Evolutionary conservation across 1,140 invertebrate genomes (phyloP), one percentile per base, ranked within the genome.

Genomic region (Mesaphorura yosii): DNA sequence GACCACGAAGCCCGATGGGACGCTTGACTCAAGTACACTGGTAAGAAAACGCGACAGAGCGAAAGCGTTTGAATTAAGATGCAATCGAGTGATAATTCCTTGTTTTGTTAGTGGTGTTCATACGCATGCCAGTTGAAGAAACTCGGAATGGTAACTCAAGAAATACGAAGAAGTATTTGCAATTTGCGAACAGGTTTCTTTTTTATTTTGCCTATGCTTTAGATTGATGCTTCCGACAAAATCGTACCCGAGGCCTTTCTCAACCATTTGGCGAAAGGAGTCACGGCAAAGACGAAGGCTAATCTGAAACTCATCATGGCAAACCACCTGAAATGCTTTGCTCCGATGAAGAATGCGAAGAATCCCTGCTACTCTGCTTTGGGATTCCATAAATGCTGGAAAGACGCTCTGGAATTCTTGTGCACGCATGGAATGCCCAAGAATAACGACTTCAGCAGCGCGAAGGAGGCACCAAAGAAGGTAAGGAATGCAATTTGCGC

Each of bases 361-460:
- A 40, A 27, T 7, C 51, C 51, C n/a, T 58, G 57, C 27, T 48
- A 51, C 27, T 51, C 57, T 17, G n/a, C 57, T 4, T 23, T 58
- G 25, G 51, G 52, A 20, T 58, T 58, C 37, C 51, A 58, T 14
- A 58, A 58, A 25, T 58, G 57, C 22, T 58, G 46, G 29, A 45
- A 20, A 19, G 57, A 58, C 37, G 57, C 57, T 28, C 20, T 54
- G 17, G 27, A 51, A 10, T 54, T 19, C 23, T n/a, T 54, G 0
- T 58, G 57, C 20, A 25, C 39, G 10, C 17, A 23, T 14, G 51
- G 45, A 25, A 28, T 58, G 47, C 56, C 56, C 10, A 29, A 46
- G 25, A 29, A 39, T 3, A 42, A 53, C 15, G 57, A 58, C 29
- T 46, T 54, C 15, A 28, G 1, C 23, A n/a, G n/a, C n/a, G n/a